Evolutionary conservation across 2,113 vertebrate genomes (phyloP).

Genomic region (Paradoxurus hermaphroditus): DNA sequence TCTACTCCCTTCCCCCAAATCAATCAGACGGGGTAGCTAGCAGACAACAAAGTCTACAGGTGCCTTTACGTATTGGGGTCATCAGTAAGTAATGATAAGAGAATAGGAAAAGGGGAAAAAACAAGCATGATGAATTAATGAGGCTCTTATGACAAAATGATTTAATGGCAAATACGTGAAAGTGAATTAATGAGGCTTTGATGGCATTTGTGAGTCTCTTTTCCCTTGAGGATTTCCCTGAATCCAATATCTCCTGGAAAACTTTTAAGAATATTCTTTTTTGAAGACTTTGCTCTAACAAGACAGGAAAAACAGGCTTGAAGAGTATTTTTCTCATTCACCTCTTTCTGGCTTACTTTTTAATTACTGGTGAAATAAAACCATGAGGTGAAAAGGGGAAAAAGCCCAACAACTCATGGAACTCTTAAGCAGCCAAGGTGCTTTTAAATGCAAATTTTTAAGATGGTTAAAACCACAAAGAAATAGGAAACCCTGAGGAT

Average conservation of each 20-base stretch:
- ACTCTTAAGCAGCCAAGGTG: neutral
- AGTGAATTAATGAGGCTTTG: neutral
- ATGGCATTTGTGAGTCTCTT: neutral
- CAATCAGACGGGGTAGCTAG: neutral
- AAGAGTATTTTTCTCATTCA: neutral
- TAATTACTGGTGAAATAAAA: constrained; percentile 42
- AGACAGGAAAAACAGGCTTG: constrained; percentile 21
- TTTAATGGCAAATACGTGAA: neutral
- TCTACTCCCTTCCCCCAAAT: neutral
- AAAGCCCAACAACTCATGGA: neutral
- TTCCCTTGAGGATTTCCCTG: neutral
- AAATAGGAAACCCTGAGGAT: neutral
- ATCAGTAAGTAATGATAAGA: neutral
- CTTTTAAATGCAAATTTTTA: neutral
- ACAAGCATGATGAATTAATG: neutral
- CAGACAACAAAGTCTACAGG: neutral
- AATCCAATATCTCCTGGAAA: neutral
- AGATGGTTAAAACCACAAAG: neutral
- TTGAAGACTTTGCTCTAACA: constrained; percentile 29
- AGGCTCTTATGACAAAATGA: constrained; percentile 1
- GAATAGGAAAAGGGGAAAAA: neutral
- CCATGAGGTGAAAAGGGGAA: neutral
- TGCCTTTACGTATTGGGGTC: neutral
- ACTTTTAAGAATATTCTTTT: neutral
- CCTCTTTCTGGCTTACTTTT: neutral